phyloP scores from a whole-genome alignment of 1,140 invertebrate genomes.

The Trachymyrmex cornetzi region DNA sequence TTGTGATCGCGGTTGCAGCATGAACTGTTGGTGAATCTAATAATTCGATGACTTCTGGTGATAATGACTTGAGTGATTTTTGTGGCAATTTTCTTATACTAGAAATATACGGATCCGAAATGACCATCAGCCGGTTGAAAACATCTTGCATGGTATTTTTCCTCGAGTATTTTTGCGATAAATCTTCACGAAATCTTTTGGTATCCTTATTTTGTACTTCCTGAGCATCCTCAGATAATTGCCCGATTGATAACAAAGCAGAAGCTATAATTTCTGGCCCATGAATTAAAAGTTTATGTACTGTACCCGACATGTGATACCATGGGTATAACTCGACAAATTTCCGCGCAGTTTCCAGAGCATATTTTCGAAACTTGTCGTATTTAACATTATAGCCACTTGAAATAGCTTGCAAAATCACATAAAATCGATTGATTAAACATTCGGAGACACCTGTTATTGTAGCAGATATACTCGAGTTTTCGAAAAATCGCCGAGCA shows the following conservation, averaged over 20 bases:
- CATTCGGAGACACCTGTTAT: slow-evolving; percentile 75
- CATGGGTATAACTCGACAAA: slow-evolving; percentile 49
- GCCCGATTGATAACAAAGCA: slow-evolving; percentile 29
- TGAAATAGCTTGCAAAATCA: slow-evolving; percentile 9
- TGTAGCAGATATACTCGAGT: slow-evolving; percentile 65
- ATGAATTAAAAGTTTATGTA: slow-evolving; percentile 57
- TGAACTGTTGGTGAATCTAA: not conserved
- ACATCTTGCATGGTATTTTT: not conserved
- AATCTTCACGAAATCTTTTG: slow-evolving; percentile 23
- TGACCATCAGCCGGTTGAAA: not conserved
- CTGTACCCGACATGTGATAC: slow-evolving; percentile 25
- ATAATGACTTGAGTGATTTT: not conserved
- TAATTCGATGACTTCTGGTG: not conserved
- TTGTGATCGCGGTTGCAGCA: too few relatives aligned
- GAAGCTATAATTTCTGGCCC: slow-evolving; percentile 28
- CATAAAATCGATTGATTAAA: slow-evolving; percentile 27
- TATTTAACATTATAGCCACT: slow-evolving; percentile 5
- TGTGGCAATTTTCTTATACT: not conserved
- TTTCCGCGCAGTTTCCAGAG: slow-evolving; percentile 8
- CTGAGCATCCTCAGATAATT: slow-evolving; percentile 33
- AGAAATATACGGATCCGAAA: not conserved
- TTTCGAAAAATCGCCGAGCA: slow-evolving; percentile 79
- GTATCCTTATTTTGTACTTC: slow-evolving; percentile 24
- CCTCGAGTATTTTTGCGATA: slow-evolving; percentile 15
- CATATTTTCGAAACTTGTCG: slow-evolving; percentile 28